Evolutionary conservation across 2,888 invertebrate genomes (phyloP).

Genomic region (Clepsis dumicolana): DNA sequence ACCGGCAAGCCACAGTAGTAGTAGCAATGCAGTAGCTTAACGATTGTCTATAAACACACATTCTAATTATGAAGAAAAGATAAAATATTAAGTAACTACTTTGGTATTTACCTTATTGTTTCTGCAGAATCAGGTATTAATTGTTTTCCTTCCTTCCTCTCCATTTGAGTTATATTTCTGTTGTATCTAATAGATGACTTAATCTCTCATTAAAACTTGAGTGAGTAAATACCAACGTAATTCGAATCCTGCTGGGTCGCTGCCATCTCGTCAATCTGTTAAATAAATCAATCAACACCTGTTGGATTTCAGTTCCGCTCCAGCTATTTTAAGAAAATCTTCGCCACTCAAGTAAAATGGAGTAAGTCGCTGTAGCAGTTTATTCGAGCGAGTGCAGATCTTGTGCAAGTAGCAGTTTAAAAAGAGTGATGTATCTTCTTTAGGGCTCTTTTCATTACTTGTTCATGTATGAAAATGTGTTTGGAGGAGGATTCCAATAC

Average conservation of each 20-base stretch:
- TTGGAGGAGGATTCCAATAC: conserved; percentile 24
- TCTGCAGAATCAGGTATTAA: neutral
- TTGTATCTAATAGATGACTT: neutral
- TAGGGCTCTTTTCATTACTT: conserved; percentile 30
- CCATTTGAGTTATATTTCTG: neutral
- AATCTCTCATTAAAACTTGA: conserved; percentile 2
- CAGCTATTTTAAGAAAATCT: conserved; percentile 24
- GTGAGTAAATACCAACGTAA: neutral
- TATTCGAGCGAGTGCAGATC: conserved; percentile 38
- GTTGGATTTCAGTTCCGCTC: conserved; percentile 11
- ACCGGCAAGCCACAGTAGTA: neutral
- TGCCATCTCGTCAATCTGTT: conserved; percentile 25
- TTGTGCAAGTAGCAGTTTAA: conserved; percentile 31
- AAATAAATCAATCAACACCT: conserved; percentile 34
- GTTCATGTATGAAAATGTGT: conserved; percentile 28
- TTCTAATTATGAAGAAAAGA: too few relatives aligned
- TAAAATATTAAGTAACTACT: neutral
- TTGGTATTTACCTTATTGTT: too few relatives aligned
- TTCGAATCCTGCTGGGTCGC: conserved; percentile 5
- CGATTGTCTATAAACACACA: neutral
- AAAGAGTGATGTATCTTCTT: conserved; percentile 23
- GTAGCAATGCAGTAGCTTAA: neutral
- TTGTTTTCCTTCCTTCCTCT: neutral
- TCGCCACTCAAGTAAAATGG: conserved; percentile 17
- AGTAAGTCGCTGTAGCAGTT: conserved; percentile 25